Base-by-base conservation (phyloP, 2,797 vertebrate species). In the Smutsia gigantea region DNA sequence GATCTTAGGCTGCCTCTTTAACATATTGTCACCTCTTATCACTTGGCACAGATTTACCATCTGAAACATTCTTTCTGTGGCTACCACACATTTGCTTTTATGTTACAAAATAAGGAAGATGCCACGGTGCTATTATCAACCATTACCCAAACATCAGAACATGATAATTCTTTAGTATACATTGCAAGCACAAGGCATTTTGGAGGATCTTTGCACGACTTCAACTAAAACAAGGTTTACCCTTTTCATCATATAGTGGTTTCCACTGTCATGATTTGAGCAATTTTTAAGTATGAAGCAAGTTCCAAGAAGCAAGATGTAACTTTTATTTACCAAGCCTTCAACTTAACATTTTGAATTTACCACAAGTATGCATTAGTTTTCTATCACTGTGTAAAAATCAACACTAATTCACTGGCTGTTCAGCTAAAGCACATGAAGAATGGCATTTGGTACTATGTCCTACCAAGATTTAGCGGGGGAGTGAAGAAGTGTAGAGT, bases 331-430 rank as follows among this genome's bases (percentile, higher is more conserved):
- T 72, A 69, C 25, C 15, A 85, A 37, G 61, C 3, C 5, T 87
- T 82, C 21, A 42, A 42, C 21, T 55, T 84, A 90, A 51, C 2
- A 93, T 12, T 13, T 93, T 91, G 51, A 96, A 74, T 93, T 93
- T 85, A 34, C 34, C n/a, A 88, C 9, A 82, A 90, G 49, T 49
- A 72, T 83, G 15, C 29, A 61, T 79, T 74, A 49, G 25, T 39
- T 75, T 87, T 74, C 1, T 27, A 75, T 61, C 75, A 1, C 21
- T 59, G 19, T 64, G 25, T 55, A 74, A 90, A 1, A 72, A 61
- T 93, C 39, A 55, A 15, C 19, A 34, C 5, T 71, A 46, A 78
- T 78, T 77, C 68, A 51, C 19, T 84, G 57, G 5, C 49, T 91
- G 39, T 39, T 39, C 39, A 39, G 39, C 39, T 74, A 96, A 96